Conservation (phyloP, 2,113 vertebrate species). For the Bucco capensis region DNA sequence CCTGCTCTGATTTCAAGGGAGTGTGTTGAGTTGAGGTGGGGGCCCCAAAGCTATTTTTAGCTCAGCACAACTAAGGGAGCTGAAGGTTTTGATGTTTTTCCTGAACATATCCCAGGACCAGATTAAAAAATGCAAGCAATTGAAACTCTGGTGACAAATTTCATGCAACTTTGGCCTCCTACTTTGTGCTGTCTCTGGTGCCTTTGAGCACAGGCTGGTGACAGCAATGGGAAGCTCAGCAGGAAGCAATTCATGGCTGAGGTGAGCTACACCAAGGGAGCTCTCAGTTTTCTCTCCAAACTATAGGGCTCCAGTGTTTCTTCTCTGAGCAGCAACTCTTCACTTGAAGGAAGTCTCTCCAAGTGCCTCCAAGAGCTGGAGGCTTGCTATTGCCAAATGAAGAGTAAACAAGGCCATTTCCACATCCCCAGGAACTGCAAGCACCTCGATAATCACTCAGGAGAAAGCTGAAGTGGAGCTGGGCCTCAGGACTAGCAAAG, state of each 20-base stretch:
- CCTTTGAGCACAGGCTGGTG: neutral
- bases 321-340: neutral
- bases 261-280: neutral
- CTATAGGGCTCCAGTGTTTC: no score
- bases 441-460: neutral
- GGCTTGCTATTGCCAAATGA: neutral
- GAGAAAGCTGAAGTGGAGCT: neutral
- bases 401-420: slow-evolving; percentile 27
- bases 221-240: neutral
- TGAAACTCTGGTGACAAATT: neutral
- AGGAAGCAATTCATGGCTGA: accelerated
- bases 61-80: neutral
- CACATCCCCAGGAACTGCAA: neutral
- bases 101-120: neutral
- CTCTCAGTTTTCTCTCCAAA: neutral
- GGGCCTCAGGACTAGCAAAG: neutral
- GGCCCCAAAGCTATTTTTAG: neutral
- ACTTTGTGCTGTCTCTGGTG: neutral
- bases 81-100: neutral
- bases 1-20: neutral
- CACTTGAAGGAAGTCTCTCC: neutral
- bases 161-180: neutral
- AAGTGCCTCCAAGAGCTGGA: neutral
- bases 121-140: neutral
- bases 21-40: neutral